Percentiles rank a stretch among this genome's conserved stretches.
Conservation (phyloP, 2,797 vertebrate genomes). For the Carcharodon carcharias region DNA sequence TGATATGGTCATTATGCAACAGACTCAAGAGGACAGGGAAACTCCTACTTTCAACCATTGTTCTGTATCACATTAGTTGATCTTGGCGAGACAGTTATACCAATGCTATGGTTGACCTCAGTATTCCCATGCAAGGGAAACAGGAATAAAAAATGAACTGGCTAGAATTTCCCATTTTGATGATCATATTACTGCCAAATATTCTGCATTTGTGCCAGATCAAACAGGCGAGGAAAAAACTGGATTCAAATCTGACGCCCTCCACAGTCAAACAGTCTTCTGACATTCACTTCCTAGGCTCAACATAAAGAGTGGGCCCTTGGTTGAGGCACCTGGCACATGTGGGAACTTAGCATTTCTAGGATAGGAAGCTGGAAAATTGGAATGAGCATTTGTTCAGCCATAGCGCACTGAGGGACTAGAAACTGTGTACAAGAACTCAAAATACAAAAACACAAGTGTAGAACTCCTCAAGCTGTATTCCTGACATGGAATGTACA, state of each 20-base stretch:
- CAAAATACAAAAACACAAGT: no score
- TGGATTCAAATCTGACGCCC: neutral
- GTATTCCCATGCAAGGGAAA: neutral
- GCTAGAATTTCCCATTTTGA: neutral
- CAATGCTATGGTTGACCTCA: neutral
- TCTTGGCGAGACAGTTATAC: neutral
- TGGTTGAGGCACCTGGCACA: neutral
- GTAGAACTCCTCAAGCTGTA: neutral
- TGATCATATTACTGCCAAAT: neutral
- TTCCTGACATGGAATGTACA: neutral
- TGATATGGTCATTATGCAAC: neutral
- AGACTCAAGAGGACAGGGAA: neutral
- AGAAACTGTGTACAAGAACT: no score
- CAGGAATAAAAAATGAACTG: neutral
- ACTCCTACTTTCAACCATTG: neutral
- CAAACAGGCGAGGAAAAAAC: neutral
- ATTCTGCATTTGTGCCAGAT: neutral
- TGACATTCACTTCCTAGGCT: neutral
- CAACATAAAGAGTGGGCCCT: neutral
- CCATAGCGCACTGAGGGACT: no score
- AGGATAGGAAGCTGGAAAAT: neutral
- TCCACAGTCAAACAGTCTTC: neutral
- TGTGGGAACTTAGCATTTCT: neutral
- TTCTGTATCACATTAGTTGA: neutral
- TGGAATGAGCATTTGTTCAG: neutral